Evolutionary conservation across 1,140 invertebrate species (phyloP), one percentile per base, ranked within the genome.

Genomic region (Drosophila setifemur): DNA sequence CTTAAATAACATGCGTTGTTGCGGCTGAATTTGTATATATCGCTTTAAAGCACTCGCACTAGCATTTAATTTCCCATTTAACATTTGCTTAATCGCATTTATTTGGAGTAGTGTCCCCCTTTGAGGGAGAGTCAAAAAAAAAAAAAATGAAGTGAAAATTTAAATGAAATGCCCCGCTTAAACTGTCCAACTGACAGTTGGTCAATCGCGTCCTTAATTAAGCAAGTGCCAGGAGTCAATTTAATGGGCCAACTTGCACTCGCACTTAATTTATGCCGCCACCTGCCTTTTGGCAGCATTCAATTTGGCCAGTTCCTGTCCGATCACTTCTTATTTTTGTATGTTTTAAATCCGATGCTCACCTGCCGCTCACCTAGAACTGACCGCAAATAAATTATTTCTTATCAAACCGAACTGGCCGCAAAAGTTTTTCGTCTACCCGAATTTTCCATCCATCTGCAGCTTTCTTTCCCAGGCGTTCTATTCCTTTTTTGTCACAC

Each of bases 371-470:
- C n/a, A 50, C 73, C 29, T 61, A 69, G 50, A 49, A 47, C 43
- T 69, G 73, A 73, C 73, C 78, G 53, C 78, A 82, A 85, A 83
- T 83, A 83, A 83, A 83, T 83, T 83, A 85, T 86, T 85, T 74
- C 79, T 83, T 83, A 83, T 83, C 79, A 85, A 79, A 67, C 74
- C 61, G 57, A 73, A 73, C 73, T 78, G 58, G 74, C 79, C 79
- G 64, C 78, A 83, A 79, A 85, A 83, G 54, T 79, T 83, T 77
- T 77, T 69, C 60, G 72, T 76, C 67, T 52, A 47, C 44, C 31
- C 43, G 55, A 50, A 69, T 53, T 45, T 21, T 49, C 57, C 58
- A 9, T 61, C 63, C 48, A 31, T 47, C 26, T 57, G 40, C 42
- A 44, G 35, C n/a, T 63, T 40, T 33, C 40, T 21, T 50, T 14